Evolutionary conservation across 2,797 vertebrate species (phyloP).

Genomic region (Kryptolebias ocellatus): DNA sequence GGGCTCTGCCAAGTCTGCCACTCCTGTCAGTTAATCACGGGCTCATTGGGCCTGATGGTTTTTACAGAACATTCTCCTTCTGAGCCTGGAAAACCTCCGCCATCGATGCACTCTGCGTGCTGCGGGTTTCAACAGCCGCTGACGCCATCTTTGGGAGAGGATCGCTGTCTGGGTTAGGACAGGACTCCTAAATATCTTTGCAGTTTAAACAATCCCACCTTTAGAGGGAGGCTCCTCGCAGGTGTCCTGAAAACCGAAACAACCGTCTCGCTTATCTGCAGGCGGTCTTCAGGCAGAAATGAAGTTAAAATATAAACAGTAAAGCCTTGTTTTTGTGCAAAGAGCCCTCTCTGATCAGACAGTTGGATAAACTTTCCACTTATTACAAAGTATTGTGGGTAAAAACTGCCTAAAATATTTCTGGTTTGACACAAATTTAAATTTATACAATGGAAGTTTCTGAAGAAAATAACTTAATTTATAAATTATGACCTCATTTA

Average conservation of each 20-base stretch:
- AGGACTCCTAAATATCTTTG: slow-evolving; percentile 32
- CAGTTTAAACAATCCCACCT: slow-evolving; percentile 17
- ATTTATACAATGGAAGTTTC: no score
- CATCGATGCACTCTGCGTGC: slow-evolving; percentile 3
- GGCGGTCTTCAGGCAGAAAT: neutral
- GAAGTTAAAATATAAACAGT: neutral
- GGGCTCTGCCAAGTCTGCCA: slow-evolving; percentile 49
- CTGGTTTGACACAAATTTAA: no score
- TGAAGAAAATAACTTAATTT: no score
- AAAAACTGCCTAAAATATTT: no score
- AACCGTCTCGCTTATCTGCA: neutral
- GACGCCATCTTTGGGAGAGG: slow-evolving; percentile 17
- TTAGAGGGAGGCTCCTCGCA: neutral
- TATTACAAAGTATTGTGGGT: no score
- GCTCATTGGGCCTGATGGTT: slow-evolving; percentile 41
- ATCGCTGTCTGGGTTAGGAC: slow-evolving; percentile 10
- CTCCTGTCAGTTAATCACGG: slow-evolving; percentile 36
- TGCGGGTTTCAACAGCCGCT: slow-evolving; percentile 11
- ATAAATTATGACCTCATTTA: no score
- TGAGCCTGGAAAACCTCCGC: slow-evolving; percentile 31
- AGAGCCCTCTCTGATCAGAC: no score
- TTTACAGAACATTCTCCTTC: slow-evolving; percentile 22
- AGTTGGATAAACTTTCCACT: no score
- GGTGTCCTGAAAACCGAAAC: neutral
- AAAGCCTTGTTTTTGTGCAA: neutral